phyloP scores from a whole-genome alignment of 2,113 vertebrate genomes.

The Halichoeres trimaculatus region DNA sequence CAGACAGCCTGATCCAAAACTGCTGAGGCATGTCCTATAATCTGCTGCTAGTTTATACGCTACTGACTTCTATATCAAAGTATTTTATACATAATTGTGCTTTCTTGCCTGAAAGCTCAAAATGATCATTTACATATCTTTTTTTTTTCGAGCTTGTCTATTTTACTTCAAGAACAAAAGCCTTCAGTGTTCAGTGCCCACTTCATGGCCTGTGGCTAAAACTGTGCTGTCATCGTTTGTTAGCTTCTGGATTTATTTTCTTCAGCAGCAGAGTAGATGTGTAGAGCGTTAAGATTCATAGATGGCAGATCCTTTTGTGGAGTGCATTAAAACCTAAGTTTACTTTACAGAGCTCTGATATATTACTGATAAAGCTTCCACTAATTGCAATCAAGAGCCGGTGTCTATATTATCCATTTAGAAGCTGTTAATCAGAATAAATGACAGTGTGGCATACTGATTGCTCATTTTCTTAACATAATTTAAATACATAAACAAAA shows the following conservation, averaged over 20 bases:
- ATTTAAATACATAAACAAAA: not conserved
- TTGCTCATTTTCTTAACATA: not conserved
- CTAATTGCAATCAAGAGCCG: slow-evolving; percentile 15
- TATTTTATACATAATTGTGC: not conserved
- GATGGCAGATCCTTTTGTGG: not conserved
- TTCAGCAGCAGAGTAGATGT: not conserved
- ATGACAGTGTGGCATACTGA: not conserved
- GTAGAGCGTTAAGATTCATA: not conserved
- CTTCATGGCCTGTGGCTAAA: not conserved
- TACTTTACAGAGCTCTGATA: not conserved
- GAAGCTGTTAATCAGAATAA: slow-evolving; percentile 6
- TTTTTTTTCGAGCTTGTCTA: not conserved
- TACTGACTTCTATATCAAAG: no score
- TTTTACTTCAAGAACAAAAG: not conserved
- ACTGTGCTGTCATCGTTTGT: not conserved
- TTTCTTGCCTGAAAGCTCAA: not conserved
- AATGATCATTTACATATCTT: not conserved
- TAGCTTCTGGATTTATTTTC: not conserved
- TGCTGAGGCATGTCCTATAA: not conserved
- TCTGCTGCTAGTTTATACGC: not conserved
- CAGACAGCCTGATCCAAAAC: not conserved
- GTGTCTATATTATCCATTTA: not conserved
- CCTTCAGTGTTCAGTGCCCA: not conserved
- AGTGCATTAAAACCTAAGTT: not conserved
- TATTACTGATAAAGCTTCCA: not conserved